These are phyloP conservation scores for Agelastica alni DNA, from an alignment of 2,888 invertebrate genomes.

Conservation along the genomic window DNA sequence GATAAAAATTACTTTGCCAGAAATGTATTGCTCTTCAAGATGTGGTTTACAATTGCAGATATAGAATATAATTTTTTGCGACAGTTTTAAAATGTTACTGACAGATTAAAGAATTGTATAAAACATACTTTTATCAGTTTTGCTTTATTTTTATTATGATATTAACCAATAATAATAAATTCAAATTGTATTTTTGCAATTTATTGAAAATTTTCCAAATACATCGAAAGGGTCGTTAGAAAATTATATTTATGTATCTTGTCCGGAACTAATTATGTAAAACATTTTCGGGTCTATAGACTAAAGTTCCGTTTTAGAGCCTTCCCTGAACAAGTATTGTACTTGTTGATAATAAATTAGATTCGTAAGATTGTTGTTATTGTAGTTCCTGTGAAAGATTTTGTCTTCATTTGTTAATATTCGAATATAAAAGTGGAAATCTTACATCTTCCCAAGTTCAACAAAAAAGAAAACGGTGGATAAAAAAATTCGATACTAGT, in stretches of 20 bases:
- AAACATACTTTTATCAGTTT: no score
- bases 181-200: not conserved
- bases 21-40: slow-evolving; percentile 3
- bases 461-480: no score
- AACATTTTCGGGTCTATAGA: not conserved
- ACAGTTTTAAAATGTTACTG: no score
- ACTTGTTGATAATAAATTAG: slow-evolving; percentile 17
- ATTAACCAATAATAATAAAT: not conserved
- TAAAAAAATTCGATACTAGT: no score
- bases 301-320: slow-evolving; percentile 8
- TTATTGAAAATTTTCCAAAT: not conserved
- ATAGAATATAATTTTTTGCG: no score
- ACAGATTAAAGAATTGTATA: no score
- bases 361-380: slow-evolving; percentile 17
- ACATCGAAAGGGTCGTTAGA: not conserved
- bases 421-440: no score
- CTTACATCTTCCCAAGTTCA: no score
- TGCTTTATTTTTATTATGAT: not conserved
- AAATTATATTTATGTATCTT: not conserved
- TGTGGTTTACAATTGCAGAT: not conserved
- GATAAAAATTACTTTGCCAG: slow-evolving; percentile 12
- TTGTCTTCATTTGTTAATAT: slow-evolving; percentile 11
- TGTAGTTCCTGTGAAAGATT: slow-evolving; percentile 15
- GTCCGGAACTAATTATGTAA: no score
- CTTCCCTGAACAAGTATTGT: slow-evolving; percentile 11